These are phyloP conservation scores for Lateolabrax maculatus DNA, from an alignment of 2,797 vertebrate species.

Conservation along the genomic window DNA sequence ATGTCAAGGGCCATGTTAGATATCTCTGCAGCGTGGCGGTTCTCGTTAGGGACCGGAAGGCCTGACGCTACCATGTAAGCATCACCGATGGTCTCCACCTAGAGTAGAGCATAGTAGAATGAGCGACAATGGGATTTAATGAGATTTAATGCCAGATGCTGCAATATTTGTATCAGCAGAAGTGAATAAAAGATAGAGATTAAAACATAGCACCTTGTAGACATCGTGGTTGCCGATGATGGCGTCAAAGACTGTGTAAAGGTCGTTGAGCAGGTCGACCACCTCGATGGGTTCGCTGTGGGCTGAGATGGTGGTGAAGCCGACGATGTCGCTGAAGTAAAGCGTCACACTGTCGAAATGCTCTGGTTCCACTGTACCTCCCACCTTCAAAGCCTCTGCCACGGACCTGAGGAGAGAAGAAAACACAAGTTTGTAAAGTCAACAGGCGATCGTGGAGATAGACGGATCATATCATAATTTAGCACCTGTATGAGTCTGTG, in stretches of 20 bases:
- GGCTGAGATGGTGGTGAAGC: constrained; percentile 88
- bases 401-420: constrained; percentile 77
- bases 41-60: constrained; percentile 89
- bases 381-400: constrained; percentile 83
- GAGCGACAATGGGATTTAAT: background rate
- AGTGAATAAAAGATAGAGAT: background rate
- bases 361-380: constrained; percentile 81
- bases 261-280: constrained; percentile 88
- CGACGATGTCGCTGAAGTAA: constrained; percentile 89
- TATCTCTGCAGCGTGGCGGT: constrained; percentile 91
- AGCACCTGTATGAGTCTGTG: background rate
- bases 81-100: constrained; percentile 91
- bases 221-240: constrained; percentile 87
- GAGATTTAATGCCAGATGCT: background rate
- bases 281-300: constrained; percentile 88
- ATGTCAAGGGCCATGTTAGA: constrained; percentile 94
- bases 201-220: constrained; percentile 80
- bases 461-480: background rate
- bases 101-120: background rate
- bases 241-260: constrained; percentile 87
- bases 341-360: constrained; percentile 85
- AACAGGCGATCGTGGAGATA: background rate
- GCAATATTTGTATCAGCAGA: no score
- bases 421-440: background rate
- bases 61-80: constrained; percentile 96